A percentile compares a stretch with the other conserved stretches of the same genome.
These are phyloP conservation scores for Chloropsis cyanopogon DNA, from an alignment of 2,113 vertebrate genomes.

Conservation along the genomic window DNA sequence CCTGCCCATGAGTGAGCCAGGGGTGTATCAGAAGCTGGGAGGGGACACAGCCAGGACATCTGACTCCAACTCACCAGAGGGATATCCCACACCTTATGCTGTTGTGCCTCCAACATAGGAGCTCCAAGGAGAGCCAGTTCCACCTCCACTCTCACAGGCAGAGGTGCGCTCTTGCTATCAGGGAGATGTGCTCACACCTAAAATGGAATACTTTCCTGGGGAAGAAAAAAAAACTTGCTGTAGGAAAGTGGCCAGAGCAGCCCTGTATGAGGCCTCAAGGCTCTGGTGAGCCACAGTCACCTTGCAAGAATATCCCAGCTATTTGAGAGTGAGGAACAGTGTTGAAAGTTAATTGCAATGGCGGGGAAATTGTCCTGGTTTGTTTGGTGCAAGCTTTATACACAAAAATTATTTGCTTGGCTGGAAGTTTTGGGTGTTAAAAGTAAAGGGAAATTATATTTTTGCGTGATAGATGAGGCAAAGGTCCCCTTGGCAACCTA, in stretches of 20 bases:
- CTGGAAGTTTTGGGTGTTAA: background rate
- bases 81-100: background rate
- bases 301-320: background rate
- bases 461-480: background rate
- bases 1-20: background rate
- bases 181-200: background rate
- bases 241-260: background rate
- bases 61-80: background rate
- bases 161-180: accelerated
- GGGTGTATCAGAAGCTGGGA: background rate
- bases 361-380: background rate
- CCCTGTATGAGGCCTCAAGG: background rate
- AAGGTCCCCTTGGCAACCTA: background rate
- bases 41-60: background rate
- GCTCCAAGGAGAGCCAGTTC: background rate
- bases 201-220: background rate
- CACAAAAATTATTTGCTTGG: background rate
- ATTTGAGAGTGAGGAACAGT: background rate
- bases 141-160: background rate
- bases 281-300: background rate
- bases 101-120: background rate
- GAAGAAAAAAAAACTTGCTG: background rate
- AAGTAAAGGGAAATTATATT: background rate
- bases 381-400: background rate
- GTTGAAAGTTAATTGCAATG: background rate